phyloP scores from a whole-genome alignment of 1,140 invertebrate genomes.

The Bombus turneri region DNA sequence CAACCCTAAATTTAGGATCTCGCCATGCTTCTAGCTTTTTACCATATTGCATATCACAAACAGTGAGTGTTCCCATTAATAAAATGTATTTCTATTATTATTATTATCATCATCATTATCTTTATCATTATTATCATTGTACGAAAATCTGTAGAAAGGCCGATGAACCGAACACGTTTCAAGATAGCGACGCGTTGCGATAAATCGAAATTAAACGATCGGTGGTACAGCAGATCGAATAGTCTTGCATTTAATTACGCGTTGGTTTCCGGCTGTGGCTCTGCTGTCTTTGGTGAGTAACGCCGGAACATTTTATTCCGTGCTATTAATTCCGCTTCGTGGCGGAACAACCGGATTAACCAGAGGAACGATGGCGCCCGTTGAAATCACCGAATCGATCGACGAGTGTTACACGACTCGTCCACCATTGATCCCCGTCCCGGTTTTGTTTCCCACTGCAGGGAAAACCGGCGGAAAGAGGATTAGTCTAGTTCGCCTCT shows the following conservation, averaged over 20 bases:
- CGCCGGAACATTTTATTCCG: slow-evolving; percentile 41
- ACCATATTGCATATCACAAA: no score
- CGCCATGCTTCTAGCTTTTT: no score
- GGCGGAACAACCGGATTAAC: slow-evolving; percentile 41
- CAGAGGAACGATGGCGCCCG: slow-evolving; percentile 19
- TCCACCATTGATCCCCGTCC: slow-evolving; percentile 48
- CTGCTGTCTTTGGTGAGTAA: not conserved
- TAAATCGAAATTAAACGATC: slow-evolving; percentile 35
- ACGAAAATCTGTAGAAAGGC: no score
- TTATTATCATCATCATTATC: no score
- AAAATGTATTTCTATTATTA: no score
- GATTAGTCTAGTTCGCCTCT: slow-evolving; percentile 29
- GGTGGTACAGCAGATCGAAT: slow-evolving; percentile 28
- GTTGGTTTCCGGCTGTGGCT: slow-evolving; percentile 9
- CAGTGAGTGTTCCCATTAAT: no score
- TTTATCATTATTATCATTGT: no score
- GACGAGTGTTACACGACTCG: slow-evolving; percentile 30
- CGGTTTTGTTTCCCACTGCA: slow-evolving; percentile 30
- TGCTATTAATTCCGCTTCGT: slow-evolving; percentile 43
- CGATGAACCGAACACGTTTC: not conserved
- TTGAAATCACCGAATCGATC: slow-evolving; percentile 57
- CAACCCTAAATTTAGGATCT: no score
- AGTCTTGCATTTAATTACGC: slow-evolving; percentile 39
- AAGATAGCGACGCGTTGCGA: not conserved
- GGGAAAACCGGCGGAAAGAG: slow-evolving; percentile 19